A percentile compares a stretch with the other conserved stretches of the same genome.
Conservation (phyloP, 2,797 vertebrate genomes). For the Anniella stebbinsi region DNA sequence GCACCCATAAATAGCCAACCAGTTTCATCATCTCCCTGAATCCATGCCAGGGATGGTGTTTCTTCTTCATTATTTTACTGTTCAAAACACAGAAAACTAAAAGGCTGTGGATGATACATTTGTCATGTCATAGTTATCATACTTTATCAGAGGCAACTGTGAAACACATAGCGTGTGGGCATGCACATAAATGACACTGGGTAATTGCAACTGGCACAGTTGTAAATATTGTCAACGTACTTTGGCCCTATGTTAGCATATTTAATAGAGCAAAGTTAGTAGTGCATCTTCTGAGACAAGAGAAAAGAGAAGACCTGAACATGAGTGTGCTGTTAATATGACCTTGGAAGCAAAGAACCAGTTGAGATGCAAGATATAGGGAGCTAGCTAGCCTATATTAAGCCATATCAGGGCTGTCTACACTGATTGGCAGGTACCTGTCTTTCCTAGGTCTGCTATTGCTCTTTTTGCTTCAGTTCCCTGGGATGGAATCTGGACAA, state of each 20-base stretch:
- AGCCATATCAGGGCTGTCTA: neutral
- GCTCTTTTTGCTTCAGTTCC: neutral
- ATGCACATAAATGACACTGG: neutral
- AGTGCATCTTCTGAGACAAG: neutral
- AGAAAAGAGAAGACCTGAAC: neutral
- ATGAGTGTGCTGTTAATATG: neutral
- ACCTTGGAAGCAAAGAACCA: neutral
- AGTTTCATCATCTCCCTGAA: neutral
- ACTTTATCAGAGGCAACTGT: neutral
- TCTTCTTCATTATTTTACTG: neutral
- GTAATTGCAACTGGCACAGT: conserved; percentile 22
- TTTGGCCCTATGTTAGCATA: neutral
- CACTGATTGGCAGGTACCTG: neutral
- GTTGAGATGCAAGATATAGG: neutral
- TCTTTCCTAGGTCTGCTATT: neutral
- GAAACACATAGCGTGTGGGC: neutral
- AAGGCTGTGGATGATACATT: neutral
- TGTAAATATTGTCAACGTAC: neutral
- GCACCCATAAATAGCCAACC: neutral
- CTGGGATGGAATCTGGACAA: neutral
- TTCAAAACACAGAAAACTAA: neutral
- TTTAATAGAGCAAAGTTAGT: neutral
- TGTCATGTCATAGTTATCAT: rapidly evolving
- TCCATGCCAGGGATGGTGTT: neutral
- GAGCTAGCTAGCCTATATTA: neutral